Evolutionary conservation across 1,140 invertebrate species (phyloP).

Genomic region (Holotrichia oblita): DNA sequence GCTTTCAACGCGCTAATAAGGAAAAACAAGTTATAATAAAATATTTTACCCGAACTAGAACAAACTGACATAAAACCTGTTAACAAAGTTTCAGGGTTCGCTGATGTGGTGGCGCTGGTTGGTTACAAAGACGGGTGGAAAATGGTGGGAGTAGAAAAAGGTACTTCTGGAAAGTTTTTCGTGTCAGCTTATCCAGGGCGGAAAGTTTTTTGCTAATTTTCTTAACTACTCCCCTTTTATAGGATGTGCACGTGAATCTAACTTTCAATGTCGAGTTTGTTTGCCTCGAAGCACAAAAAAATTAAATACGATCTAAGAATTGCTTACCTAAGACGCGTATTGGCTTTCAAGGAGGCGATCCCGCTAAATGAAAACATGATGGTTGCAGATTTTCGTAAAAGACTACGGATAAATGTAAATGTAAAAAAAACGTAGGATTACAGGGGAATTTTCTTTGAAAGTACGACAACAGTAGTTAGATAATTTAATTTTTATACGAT

Average conservation of each 20-base stretch:
- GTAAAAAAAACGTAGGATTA: too few species aligned
- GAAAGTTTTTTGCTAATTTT: slow-evolving; percentile 8
- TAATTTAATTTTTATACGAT: too few species aligned
- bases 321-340: background rate
- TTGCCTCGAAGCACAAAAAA: background rate
- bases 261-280: slow-evolving; percentile 8
- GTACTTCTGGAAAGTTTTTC: slow-evolving; percentile 20
- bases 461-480: too few species aligned
- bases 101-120: too few species aligned
- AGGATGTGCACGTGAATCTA: background rate
- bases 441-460: too few species aligned
- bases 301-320: background rate
- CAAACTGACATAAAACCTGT: slow-evolving; percentile 20
- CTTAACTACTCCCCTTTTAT: slow-evolving; percentile 17
- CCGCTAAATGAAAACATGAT: too few species aligned
- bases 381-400: too few species aligned
- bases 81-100: background rate
- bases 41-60: slow-evolving; percentile 12
- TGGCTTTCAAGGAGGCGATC: background rate
- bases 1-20: background rate
- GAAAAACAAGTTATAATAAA: slow-evolving; percentile 21
- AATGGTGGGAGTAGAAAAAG: background rate
- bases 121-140: background rate
- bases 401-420: too few species aligned
- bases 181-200: background rate